These are phyloP conservation scores for Dynastes tityus DNA, from an alignment of 2,888 invertebrate species.

Conservation along the genomic window DNA sequence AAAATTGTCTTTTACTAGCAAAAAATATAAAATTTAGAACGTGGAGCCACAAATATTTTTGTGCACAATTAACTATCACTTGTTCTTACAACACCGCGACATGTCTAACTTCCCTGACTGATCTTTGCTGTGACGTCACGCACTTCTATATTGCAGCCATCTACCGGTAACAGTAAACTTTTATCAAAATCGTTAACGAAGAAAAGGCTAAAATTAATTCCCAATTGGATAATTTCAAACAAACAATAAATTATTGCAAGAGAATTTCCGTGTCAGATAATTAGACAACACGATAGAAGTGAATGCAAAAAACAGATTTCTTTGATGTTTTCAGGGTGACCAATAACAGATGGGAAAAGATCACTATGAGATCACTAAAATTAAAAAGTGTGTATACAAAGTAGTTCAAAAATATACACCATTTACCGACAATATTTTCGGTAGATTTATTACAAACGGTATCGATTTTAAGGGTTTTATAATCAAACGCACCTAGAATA, in stretches of 20 bases:
- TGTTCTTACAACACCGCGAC: conserved; percentile 74
- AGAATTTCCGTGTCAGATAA: background rate
- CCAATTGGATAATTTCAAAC: too few species aligned
- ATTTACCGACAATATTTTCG: too few species aligned
- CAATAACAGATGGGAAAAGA: too few species aligned
- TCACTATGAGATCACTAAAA: too few species aligned
- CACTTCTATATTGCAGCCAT: conserved; percentile 30
- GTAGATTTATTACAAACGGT: too few species aligned
- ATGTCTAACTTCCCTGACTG: conserved; percentile 70
- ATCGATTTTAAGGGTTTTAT: too few species aligned
- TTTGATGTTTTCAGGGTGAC: background rate
- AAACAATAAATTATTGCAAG: too few species aligned
- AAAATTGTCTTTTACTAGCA: conserved; percentile 63
- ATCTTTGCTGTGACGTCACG: conserved; percentile 67
- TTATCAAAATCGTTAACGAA: too few species aligned
- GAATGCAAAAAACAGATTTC: conserved; percentile 1
- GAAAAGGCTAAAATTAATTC: too few species aligned
- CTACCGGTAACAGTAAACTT: conserved; percentile 25
- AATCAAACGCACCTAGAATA: too few species aligned
- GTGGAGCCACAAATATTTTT: conserved; percentile 68
- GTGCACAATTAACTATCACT: conserved; percentile 70
- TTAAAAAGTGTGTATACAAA: too few species aligned
- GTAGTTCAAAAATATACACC: too few species aligned
- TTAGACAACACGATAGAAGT: background rate
- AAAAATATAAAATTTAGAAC: conserved; percentile 69